Percentiles rank a stretch among this genome's conserved stretches.
Conservation (phyloP, 2,888 invertebrate genomes). For the Elysia crispata region DNA sequence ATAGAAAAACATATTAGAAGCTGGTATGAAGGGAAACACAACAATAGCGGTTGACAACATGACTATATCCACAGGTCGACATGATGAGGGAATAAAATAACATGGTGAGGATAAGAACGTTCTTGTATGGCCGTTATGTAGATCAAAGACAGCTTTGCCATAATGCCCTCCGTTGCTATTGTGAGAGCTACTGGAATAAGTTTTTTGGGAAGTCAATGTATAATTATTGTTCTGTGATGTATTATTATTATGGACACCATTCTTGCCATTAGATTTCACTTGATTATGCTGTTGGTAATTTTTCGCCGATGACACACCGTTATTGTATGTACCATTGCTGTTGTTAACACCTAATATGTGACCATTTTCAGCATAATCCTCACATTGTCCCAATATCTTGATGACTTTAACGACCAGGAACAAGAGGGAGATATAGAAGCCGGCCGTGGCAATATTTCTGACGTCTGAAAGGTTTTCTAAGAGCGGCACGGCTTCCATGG, state of each 20-base stretch:
- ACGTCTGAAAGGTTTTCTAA: slow-evolving; percentile 87
- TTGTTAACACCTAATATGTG: not conserved
- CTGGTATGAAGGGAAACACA: slow-evolving; percentile 94
- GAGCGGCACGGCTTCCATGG: slow-evolving; percentile 96
- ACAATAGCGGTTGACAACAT: slow-evolving; percentile 83
- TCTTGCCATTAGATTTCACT: not conserved
- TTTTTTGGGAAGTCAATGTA: not conserved
- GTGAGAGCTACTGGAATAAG: not conserved
- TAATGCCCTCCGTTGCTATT: not conserved
- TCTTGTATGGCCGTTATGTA: not conserved
- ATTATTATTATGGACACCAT: not conserved
- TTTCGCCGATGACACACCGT: not conserved
- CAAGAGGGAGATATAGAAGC: slow-evolving; percentile 83
- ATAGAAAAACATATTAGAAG: slow-evolving; percentile 96
- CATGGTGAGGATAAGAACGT: not conserved
- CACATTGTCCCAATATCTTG: not conserved
- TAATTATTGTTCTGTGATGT: not conserved
- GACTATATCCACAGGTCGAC: slow-evolving; percentile 56
- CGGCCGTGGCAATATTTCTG: slow-evolving; percentile 86
- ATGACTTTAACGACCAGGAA: slow-evolving; percentile 56
- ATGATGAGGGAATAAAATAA: not conserved
- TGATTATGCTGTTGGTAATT: no score
- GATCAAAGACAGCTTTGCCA: not conserved
- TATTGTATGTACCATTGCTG: not conserved
- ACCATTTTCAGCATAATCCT: not conserved